phyloP scores from a whole-genome alignment of 2,113 vertebrate genomes.

The Rhynchomys soricoides region DNA sequence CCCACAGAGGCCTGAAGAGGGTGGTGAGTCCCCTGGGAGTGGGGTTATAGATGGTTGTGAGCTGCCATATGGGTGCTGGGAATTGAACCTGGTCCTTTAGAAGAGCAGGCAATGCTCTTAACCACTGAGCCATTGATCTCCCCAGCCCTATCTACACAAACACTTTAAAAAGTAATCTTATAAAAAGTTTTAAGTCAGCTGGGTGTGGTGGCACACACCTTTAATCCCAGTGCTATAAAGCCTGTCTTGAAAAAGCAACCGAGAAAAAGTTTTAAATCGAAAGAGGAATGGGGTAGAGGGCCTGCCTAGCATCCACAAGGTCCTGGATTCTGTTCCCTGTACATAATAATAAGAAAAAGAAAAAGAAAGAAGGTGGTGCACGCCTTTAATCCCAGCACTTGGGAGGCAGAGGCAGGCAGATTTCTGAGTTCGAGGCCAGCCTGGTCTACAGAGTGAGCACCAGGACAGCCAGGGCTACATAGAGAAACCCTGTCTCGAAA shows the following conservation, averaged over 20 bases:
- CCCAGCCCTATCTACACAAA: too few species aligned
- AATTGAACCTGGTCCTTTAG: not conserved
- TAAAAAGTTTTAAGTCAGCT: too few species aligned
- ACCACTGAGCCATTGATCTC: not conserved
- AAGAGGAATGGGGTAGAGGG: not conserved
- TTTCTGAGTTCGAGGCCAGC: too few species aligned
- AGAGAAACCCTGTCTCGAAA: not conserved
- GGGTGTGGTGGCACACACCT: not conserved
- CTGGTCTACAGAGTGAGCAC: too few species aligned
- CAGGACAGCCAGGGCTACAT: too few species aligned
- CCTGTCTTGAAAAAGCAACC: not conserved
- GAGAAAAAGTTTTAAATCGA: not conserved
- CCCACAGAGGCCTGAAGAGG: too few species aligned
- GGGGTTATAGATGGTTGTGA: not conserved
- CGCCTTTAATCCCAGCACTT: too few species aligned
- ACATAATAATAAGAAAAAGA: too few species aligned
- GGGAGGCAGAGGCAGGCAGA: too few species aligned
- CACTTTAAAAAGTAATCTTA: too few species aligned
- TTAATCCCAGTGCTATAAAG: not conserved
- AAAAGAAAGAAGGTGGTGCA: not conserved
- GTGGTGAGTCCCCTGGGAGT: not conserved
- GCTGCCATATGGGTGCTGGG: not conserved
- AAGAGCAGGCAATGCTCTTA: not conserved
- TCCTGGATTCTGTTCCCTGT: not conserved
- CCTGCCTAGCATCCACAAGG: not conserved